phyloP scores from a whole-genome alignment of 2,888 invertebrate genomes.

The Agrotis exclamationis region DNA sequence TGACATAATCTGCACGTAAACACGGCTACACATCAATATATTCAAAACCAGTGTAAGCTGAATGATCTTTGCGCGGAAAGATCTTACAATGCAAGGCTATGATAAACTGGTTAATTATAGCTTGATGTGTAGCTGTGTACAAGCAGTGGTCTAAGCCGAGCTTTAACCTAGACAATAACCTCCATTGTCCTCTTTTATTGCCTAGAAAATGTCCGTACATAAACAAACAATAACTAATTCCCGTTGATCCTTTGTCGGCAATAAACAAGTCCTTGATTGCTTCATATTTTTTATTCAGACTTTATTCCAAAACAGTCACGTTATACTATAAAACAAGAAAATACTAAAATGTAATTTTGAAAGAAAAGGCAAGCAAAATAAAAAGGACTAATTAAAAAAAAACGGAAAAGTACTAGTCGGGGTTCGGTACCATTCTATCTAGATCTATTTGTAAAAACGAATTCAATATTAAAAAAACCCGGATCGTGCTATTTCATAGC shows the following conservation, averaged over 20 bases:
- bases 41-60: too few species aligned
- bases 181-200: not conserved
- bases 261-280: slow-evolving; percentile 22
- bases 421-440: too few species aligned
- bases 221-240: slow-evolving; percentile 39
- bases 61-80: too few species aligned
- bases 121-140: not conserved
- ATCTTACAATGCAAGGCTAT: too few species aligned
- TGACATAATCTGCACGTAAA: too few species aligned
- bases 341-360: not conserved
- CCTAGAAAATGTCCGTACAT: slow-evolving; percentile 1
- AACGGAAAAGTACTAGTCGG: not conserved
- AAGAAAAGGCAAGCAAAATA: not conserved
- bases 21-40: too few species aligned
- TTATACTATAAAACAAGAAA: not conserved
- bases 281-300: slow-evolving; percentile 3
- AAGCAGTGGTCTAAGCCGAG: not conserved
- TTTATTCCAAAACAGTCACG: not conserved
- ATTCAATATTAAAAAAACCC: too few species aligned
- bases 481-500: too few species aligned
- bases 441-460: too few species aligned
- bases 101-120: too few species aligned
- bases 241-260: not conserved
- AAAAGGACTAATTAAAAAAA: not conserved
- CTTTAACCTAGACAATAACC: not conserved